Percentiles rank a stretch among this genome's conserved stretches.
Evolutionary conservation across 2,113 vertebrate species (phyloP).

Genomic region (Corythoichthys intestinalis): DNA sequence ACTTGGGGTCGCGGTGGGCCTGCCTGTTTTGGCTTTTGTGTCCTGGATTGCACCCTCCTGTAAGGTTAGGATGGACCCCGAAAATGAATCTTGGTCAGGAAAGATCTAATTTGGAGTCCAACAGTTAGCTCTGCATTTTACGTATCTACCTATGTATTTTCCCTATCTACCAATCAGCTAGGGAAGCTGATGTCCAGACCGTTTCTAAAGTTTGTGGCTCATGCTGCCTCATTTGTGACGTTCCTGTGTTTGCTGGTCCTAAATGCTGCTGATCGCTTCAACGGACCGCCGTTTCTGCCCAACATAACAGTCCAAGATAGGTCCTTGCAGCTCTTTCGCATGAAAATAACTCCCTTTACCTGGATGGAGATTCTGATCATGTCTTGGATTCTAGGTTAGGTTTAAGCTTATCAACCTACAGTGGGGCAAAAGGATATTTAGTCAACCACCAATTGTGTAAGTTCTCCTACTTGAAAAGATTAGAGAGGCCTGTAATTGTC

Average conservation of each 20-base stretch:
- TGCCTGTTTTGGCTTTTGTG: slow-evolving; percentile 84
- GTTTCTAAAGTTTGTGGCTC: slow-evolving; percentile 95
- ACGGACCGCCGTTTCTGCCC: slow-evolving; percentile 86
- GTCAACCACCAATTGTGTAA: too few relatives aligned
- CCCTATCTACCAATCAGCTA: slow-evolving; percentile 67
- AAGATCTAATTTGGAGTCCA: too few relatives aligned
- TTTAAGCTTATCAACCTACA: not conserved
- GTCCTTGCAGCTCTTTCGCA: slow-evolving; percentile 87
- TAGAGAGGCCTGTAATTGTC: too few relatives aligned
- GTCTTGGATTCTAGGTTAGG: slow-evolving; percentile 93
- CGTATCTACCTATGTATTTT: too few relatives aligned
- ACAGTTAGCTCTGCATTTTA: too few relatives aligned
- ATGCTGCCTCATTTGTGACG: slow-evolving; percentile 91
- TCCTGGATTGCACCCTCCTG: slow-evolving; percentile 94
- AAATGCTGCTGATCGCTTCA: slow-evolving; percentile 92
- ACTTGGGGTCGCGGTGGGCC: slow-evolving; percentile 80
- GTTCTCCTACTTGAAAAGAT: too few relatives aligned
- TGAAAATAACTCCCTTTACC: slow-evolving; percentile 93
- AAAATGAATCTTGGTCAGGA: too few relatives aligned
- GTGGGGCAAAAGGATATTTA: too few relatives aligned
- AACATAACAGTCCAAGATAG: slow-evolving; percentile 88
- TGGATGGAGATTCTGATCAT: slow-evolving; percentile 98
- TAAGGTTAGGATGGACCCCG: slow-evolving; percentile 74
- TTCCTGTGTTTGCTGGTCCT: slow-evolving; percentile 91
- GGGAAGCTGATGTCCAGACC: slow-evolving; percentile 89